Percentiles rank a stretch among this genome's conserved stretches.
These are phyloP conservation scores for Pseudomyrmex sp. DNA, from an alignment of 1,140 invertebrate species.

Conservation along the genomic window DNA sequence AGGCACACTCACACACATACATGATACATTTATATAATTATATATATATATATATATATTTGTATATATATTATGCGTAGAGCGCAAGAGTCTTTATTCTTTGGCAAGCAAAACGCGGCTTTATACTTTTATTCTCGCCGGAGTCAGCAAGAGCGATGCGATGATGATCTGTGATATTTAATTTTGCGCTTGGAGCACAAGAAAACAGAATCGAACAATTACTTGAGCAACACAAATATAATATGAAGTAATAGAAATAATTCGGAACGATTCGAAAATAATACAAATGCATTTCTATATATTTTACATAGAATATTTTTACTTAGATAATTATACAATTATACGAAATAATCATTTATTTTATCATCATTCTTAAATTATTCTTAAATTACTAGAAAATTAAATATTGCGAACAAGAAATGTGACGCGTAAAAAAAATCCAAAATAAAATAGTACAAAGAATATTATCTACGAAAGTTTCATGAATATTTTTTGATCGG, in stretches of 20 bases:
- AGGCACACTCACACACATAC: conserved; percentile 76
- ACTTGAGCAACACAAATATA: not conserved
- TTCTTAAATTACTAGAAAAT: not conserved
- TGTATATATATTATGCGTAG: conserved; percentile 70
- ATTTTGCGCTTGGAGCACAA: conserved; percentile 3
- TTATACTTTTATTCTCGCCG: conserved; percentile 39
- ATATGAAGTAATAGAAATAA: conserved; percentile 2
- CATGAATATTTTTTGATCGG: conserved; percentile 25
- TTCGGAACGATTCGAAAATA: not conserved
- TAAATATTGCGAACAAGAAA: not conserved
- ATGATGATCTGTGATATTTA: not conserved
- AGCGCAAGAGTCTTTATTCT: conserved; percentile 71
- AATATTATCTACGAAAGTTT: conserved; percentile 10
- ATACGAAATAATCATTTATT: not conserved
- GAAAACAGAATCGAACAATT: not conserved
- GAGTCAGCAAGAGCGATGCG: conserved; percentile 23
- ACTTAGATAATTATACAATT: not conserved
- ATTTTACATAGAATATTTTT: not conserved
- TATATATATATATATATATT: conserved; percentile 61
- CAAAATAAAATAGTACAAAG: not conserved
- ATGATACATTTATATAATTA: conserved; percentile 74
- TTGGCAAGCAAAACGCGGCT: conserved; percentile 68
- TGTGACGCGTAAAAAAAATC: too few relatives aligned
- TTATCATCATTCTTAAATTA: conserved; percentile 8
- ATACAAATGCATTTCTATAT: conserved; percentile 8